These are phyloP conservation scores for Calliopum simillimum DNA, from an alignment of 2,888 invertebrate species.

Conservation along the genomic window DNA sequence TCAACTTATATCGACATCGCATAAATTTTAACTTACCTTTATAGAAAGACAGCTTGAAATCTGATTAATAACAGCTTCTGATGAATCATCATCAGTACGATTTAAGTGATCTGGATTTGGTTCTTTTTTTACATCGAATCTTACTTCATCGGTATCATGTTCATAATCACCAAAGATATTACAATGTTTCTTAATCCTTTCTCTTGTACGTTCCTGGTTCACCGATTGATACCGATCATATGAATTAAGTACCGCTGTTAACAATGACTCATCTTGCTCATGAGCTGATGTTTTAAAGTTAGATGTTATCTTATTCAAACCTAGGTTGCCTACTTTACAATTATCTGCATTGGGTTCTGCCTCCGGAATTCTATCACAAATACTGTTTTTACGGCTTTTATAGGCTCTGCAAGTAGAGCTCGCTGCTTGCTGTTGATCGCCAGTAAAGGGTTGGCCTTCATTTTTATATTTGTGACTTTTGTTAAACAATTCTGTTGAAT, in stretches of 20 bases:
- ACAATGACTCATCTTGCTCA: too few species aligned
- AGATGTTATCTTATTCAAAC: too few species aligned
- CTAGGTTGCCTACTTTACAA: too few species aligned
- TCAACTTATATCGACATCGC: too few species aligned
- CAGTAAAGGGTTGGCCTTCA: neutral
- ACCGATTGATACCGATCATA: neutral
- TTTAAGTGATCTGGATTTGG: conserved; percentile 43
- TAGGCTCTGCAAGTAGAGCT: too few species aligned
- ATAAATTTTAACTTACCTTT: conserved; percentile 72
- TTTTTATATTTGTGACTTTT: conserved; percentile 12
- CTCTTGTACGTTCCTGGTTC: conserved; percentile 42
- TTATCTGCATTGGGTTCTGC: conserved; percentile 16
- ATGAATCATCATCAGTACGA: conserved; percentile 61
- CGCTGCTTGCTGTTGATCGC: too few species aligned
- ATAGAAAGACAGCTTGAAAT: conserved; percentile 84
- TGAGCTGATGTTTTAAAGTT: too few species aligned
- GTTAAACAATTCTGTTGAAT: conserved; percentile 43
- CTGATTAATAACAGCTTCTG: conserved; percentile 70
- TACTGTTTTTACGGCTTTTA: too few species aligned
- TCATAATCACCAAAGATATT: conserved; percentile 39
- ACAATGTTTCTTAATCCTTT: conserved; percentile 40
- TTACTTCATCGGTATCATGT: too few species aligned
- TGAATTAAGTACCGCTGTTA: too few species aligned
- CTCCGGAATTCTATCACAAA: neutral
- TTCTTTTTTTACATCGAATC: too few species aligned